Conservation (phyloP, 2,113 vertebrate species). For the Axis porcinus region DNA sequence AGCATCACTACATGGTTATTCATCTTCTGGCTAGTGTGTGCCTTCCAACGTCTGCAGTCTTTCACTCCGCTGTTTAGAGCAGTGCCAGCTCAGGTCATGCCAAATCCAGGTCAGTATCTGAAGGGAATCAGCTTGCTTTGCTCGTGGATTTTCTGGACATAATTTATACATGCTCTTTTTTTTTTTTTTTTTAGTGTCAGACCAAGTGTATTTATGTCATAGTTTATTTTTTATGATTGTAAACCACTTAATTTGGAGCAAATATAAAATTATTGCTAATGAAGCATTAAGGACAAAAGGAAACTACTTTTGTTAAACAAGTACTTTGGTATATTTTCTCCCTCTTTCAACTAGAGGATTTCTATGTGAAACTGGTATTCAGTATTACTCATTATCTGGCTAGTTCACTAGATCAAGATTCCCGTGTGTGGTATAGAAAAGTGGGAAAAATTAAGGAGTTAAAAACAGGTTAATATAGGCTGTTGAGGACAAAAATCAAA, state of each 20-base stretch:
- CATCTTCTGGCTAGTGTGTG: neutral
- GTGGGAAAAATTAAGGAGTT: constrained; percentile 14
- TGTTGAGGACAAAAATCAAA: constrained; percentile 33
- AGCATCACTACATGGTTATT: neutral
- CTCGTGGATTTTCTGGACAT: neutral
- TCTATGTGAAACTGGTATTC: neutral
- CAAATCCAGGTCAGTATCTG: neutral
- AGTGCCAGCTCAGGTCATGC: neutral
- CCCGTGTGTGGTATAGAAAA: constrained; percentile 32
- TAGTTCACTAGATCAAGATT: constrained; percentile 15
- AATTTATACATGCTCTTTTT: neutral
- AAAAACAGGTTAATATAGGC: constrained; percentile 55
- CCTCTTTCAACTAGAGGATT: neutral
- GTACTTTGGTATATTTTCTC: neutral
- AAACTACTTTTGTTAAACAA: constrained; percentile 27
- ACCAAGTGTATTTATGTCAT: neutral
- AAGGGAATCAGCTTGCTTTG: neutral
- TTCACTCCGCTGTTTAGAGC: neutral
- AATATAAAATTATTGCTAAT: neutral
- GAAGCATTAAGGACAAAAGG: neutral
- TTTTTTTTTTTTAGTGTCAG: neutral
- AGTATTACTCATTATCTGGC: constrained; percentile 22
- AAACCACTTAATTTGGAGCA: constrained; percentile 24
- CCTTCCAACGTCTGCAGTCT: neutral
- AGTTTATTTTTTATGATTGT: constrained; percentile 13